Evolutionary conservation across 2,113 vertebrate species (phyloP), one percentile per base, ranked within the genome.

Genomic region (Solea senegalensis): DNA sequence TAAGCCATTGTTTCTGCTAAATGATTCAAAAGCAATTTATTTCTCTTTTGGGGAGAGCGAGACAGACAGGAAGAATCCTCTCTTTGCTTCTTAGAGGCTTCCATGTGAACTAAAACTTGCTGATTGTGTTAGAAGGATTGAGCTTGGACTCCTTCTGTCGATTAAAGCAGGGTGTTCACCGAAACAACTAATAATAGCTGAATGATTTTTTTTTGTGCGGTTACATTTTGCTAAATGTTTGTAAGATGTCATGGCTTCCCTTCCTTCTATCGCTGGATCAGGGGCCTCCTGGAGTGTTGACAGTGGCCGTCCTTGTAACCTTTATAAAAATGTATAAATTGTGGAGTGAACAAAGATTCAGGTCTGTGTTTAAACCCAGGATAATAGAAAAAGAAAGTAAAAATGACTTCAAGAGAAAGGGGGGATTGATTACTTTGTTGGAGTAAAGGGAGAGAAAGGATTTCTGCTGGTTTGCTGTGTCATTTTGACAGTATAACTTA

Each of bases 1-100:
- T 82, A 80, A 64, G 67, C 68, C 72, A 62, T 60, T 84, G 78
- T 71, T 78, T 84, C 78, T 72, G 65, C 53, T 87, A 85, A 89
- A 87, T 86, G 74, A 86, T 87, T 84, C 49, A 84, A 74, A 74
- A 59, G 78, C 74, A 76, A 81, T 78, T 72, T 85, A 78, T 87
- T 87, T 80, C 62, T 73, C 73, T 80, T 78, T 81, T 58, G 62
- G 62, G 49, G 69, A 52, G 51, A 51, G 53, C 7, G n/a, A 72
- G n/a, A 54, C 39, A 40, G 61, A 56, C 45, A 63, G 56, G 51
- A 49, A 21, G 43, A 76, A 72, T 60, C 59, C 40, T 57, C 28
- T 39, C 9, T 2, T 40, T 62, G 28, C 39, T 41, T 62, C 41
- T 58, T 6, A 27, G 8, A 59, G 72, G 77, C 62, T 78, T 70